Evolutionary conservation across 2,113 vertebrate genomes (phyloP).

Genomic region (Vanacampus margaritifer): DNA sequence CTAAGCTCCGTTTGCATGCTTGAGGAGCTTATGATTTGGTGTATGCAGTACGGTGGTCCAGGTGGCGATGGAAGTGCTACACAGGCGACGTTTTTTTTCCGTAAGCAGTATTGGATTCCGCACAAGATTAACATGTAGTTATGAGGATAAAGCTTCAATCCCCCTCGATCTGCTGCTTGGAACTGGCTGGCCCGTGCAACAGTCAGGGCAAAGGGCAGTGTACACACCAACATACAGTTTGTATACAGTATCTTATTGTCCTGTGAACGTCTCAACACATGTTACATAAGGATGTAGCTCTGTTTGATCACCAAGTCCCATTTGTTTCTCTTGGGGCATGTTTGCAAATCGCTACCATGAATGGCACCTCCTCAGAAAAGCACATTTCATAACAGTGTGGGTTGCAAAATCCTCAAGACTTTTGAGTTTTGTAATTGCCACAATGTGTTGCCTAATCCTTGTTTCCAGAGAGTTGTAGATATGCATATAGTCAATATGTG

Average conservation of each 20-base stretch:
- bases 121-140: constrained; percentile 57
- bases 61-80: constrained; percentile 37
- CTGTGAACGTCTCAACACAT: constrained; percentile 13
- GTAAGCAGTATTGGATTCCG: constrained; percentile 51
- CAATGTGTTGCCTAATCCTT: constrained; percentile 40
- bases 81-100: constrained; percentile 23
- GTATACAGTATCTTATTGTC: neutral
- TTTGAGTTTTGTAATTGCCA: constrained; percentile 25
- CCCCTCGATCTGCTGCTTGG: constrained; percentile 37
- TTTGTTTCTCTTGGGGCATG: constrained; percentile 13
- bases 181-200: constrained; percentile 14
- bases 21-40: constrained; percentile 41
- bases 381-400: constrained; percentile 41
- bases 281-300: constrained; percentile 32
- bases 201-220: constrained; percentile 2
- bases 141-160: constrained; percentile 58
- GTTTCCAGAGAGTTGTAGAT: constrained; percentile 15
- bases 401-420: constrained; percentile 34
- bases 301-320: constrained; percentile 15
- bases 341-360: constrained; percentile 13
- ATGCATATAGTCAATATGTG: constrained; percentile 7
- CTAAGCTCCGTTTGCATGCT: constrained; percentile 27
- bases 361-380: constrained; percentile 19
- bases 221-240: constrained; percentile 14
- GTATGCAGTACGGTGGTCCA: constrained; percentile 20